Base-by-base conservation (phyloP, 2,888 invertebrate genomes). In the Frankliniella fusca region DNA sequence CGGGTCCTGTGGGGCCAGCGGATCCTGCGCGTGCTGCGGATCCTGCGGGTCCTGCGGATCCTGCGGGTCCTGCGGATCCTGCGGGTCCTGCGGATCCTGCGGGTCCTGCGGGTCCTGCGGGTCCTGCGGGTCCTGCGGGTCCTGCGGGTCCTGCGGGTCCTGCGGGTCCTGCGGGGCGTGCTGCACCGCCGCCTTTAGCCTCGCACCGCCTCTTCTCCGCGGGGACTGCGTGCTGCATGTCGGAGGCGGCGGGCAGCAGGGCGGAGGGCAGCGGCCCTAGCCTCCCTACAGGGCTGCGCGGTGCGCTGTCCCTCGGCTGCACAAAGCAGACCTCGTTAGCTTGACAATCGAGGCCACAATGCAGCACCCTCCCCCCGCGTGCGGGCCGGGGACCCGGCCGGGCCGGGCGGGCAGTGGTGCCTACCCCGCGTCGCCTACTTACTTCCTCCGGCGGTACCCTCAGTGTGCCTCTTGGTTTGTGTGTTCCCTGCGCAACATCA, bases 321-420 rank as follows among this genome's bases (percentile, higher is more conserved):
- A 76, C 70, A 76, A 76, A 23, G 70, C 70, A 27, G 70, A 12
- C 3, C 70, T 76, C 70, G 70, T 76, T 76, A 76, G 70, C 54
- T 15, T 20, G 18, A 15, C 54, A 54, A 54, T 54, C 54, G 54
- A 54, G 27, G 9, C 70, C 70, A 76, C 70, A 76, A 76, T 76
- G 70, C 70, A 27, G 70, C 70, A 27, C 70, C 70, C 27, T 27
- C 54, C 15, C 12, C 54, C 15, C 54, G 15, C 54, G 15, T 54
- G 54, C 18, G 15, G 18, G 38, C 38, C 38, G 38, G 54, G 15
- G 18, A 54, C 54, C 18, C 18, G 54, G 54, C 12, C 20, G 54
- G 54, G 54, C 54, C 54, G 54, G 54, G 12, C 18, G 5, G 2
- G 54, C 54, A 54, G 50, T 12, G 50, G 9, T 12, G 38, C 38